Base-by-base conservation (phyloP, 2,888 invertebrate genomes). In the Eucera pruinosa region DNA sequence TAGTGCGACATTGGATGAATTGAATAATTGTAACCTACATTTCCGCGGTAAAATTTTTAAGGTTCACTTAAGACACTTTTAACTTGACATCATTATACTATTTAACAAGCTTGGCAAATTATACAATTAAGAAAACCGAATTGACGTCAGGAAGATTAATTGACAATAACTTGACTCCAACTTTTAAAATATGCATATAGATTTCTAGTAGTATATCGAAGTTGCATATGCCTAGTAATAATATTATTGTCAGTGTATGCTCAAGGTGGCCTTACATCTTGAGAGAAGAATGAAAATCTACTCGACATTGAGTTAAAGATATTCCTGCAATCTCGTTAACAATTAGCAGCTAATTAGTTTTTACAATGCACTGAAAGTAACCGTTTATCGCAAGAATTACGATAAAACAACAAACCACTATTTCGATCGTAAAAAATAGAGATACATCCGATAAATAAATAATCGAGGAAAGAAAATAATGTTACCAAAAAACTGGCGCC, bases 261-360 rank as follows among this genome's bases (percentile, higher is more conserved):
- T 45, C 47, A 57, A 48, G 47, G 25, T 30, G 2, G 20, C 11
- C 39, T 23, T 27, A 39, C 45, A 58, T 66, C 66, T 45, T 20
- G 18, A 25, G 20, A 20, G 9, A 39, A 18, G 45, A 30, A 41
- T n/a, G 23, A 27, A 39, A 25, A 30, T 45, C 9, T 33, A 36
- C 13, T 1, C 25, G 27, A 57, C 57, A 36, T n/a, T 33, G 52
- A 39, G 20, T 7, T 9, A 18, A 27, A 64, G 3, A 50, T 50
- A 50, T 27, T 27, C 2, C 25, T n/a, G 7, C 50, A 18, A 52
- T n/a, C 27, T 39, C 25, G 13, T 43, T 23, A 64, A 54, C 54
- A 15, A 11, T 3, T 3, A 18, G 15, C 18, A 55, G 36, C 2
- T n/a, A 47, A 47, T 23, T 7, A 13, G 5, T 33, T 33, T 52